phyloP scores from a whole-genome alignment of 2,888 invertebrate species.

The Stegophylla sp. region DNA sequence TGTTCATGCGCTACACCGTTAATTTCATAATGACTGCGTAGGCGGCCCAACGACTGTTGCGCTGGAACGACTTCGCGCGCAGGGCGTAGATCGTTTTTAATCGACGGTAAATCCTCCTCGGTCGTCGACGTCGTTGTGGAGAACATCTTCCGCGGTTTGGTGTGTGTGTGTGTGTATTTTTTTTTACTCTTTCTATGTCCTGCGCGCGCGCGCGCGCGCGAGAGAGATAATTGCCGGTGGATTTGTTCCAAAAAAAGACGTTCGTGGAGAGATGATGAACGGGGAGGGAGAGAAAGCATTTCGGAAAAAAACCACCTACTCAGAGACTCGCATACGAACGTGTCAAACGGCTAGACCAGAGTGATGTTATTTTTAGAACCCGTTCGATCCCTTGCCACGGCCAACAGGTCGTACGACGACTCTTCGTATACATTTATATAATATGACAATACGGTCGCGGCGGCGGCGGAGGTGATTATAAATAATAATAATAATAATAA shows the following conservation, averaged over 20 bases:
- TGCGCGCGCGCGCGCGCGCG: background rate
- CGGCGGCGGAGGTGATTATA: constrained; percentile 34
- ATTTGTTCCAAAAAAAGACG: constrained; percentile 38
- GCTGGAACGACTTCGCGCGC: background rate
- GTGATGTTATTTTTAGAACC: constrained; percentile 45
- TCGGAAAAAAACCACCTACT: background rate
- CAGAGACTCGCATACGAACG: constrained; percentile 23
- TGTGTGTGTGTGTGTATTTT: background rate
- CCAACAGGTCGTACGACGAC: background rate
- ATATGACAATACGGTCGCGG: constrained; percentile 32
- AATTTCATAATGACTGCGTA: background rate
- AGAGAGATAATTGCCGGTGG: constrained; percentile 50
- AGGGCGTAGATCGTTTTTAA: constrained; percentile 19
- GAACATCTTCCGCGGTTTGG: too few relatives aligned
- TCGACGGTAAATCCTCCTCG: constrained; percentile 49
- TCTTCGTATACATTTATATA: background rate
- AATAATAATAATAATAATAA: constrained; percentile 55
- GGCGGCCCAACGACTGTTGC: background rate
- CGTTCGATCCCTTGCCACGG: constrained; percentile 6
- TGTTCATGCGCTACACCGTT: background rate
- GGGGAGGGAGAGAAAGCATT: background rate
- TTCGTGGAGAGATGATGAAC: background rate
- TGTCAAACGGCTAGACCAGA: constrained; percentile 35
- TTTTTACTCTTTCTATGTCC: background rate
- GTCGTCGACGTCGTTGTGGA: too few relatives aligned